phyloP scores from a whole-genome alignment of 2,888 invertebrate genomes.

The Galerucella nymphaeae region DNA sequence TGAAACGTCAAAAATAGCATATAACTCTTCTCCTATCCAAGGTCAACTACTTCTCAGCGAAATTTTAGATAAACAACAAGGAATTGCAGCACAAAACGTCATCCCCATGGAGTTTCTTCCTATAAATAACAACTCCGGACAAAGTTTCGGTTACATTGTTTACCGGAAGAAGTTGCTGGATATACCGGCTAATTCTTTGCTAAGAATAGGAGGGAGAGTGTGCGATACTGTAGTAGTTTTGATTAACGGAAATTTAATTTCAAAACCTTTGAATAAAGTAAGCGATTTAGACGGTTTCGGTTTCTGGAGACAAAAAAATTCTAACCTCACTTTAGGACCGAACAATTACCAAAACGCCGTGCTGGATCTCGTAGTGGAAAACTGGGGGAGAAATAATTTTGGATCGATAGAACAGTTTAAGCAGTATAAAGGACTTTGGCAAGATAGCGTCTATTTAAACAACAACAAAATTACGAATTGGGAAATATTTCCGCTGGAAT shows the following conservation, averaged over 20 bases:
- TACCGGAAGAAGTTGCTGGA: slow-evolving; percentile 63
- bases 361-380: slow-evolving; percentile 73
- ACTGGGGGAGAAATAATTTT: slow-evolving; percentile 82
- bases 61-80: slow-evolving; percentile 49
- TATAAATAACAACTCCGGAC: slow-evolving; percentile 65
- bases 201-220: slow-evolving; percentile 62
- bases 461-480: slow-evolving; percentile 61
- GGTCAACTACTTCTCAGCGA: slow-evolving; percentile 34
- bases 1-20: slow-evolving; percentile 79
- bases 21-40: slow-evolving; percentile 74
- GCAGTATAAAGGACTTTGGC: slow-evolving; percentile 59
- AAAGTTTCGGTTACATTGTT: slow-evolving; percentile 69
- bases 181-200: slow-evolving; percentile 52
- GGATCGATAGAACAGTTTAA: slow-evolving; percentile 61
- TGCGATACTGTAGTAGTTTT: slow-evolving; percentile 67
- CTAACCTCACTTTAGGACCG: slow-evolving; percentile 54
- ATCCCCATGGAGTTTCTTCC: slow-evolving; percentile 59
- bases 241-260: slow-evolving; percentile 62
- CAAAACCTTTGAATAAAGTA: slow-evolving; percentile 52
- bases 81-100: slow-evolving; percentile 35
- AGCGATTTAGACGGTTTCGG: slow-evolving; percentile 63
- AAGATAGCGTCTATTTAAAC: slow-evolving; percentile 65
- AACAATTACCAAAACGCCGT: slow-evolving; percentile 51
- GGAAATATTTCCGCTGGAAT: slow-evolving; percentile 68
- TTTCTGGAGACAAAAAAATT: slow-evolving; percentile 60